Percentiles rank a stretch among this genome's conserved stretches.
phyloP scores from a whole-genome alignment of 2,113 vertebrate species.

The Psittacus erithacus region DNA sequence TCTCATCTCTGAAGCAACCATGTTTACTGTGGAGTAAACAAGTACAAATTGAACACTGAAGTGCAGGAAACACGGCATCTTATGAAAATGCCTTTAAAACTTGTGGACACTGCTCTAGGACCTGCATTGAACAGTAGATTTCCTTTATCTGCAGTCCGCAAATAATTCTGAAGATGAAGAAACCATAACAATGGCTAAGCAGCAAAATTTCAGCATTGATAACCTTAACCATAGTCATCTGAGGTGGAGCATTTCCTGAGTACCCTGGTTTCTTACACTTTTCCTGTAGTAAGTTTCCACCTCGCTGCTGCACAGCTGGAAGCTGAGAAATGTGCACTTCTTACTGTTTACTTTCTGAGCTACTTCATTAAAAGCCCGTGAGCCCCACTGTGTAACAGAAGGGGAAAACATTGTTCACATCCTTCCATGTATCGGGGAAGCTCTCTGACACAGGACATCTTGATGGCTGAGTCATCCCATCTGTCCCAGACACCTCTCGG shows the following conservation, averaged over 20 bases:
- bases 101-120: neutral
- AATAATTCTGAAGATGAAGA: neutral
- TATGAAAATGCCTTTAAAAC: neutral
- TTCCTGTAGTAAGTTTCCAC: conserved; percentile 12
- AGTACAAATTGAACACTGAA: neutral
- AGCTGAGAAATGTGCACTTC: conserved; percentile 23
- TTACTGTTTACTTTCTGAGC: conserved; percentile 38
- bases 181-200: neutral
- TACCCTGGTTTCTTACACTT: neutral
- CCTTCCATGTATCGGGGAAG: conserved; percentile 6
- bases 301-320: neutral
- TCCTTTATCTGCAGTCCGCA: neutral
- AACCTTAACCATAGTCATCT: neutral
- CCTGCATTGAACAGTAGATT: neutral
- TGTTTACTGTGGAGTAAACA: neutral
- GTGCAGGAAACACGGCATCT: neutral
- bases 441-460: conserved; percentile 34
- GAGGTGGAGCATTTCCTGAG: neutral
- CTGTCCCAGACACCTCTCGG: conserved; percentile 41
- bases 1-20: neutral
- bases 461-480: conserved; percentile 61
- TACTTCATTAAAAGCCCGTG: conserved; percentile 30
- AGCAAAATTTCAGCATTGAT: neutral
- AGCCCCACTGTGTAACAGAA: conserved; percentile 50
- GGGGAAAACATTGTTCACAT: conserved; percentile 44